These are phyloP conservation scores for Drosophila austrosaltans DNA, from an alignment of 2,888 invertebrate species.

Conservation along the genomic window DNA sequence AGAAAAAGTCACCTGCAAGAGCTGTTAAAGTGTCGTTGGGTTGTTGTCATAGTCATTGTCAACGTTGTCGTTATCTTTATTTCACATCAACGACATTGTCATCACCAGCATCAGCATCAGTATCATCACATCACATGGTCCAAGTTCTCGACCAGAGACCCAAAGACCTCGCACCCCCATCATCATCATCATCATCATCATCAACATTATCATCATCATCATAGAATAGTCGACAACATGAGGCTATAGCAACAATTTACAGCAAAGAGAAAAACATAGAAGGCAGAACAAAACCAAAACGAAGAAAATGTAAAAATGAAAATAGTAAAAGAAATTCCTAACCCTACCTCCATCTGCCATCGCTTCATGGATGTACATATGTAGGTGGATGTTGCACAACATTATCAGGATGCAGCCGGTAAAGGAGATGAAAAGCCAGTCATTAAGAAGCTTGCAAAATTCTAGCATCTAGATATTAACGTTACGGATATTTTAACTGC, in stretches of 20 bases:
- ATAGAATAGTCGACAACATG: constrained; percentile 30
- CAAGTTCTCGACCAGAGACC: constrained; percentile 5
- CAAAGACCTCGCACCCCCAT: not conserved
- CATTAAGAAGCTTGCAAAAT: constrained; percentile 37
- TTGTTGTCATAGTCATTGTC: constrained; percentile 76
- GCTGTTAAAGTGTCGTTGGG: constrained; percentile 77
- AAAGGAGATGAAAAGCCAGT: constrained; percentile 23
- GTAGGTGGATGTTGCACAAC: constrained; percentile 40
- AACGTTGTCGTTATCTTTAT: constrained; percentile 78
- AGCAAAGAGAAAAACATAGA: constrained; percentile 56
- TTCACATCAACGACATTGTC: constrained; percentile 75
- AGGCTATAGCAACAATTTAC: constrained; percentile 77
- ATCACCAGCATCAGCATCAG: constrained; percentile 54
- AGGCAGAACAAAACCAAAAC: constrained; percentile 1
- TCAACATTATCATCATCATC: constrained; percentile 36
- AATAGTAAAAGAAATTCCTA: constrained; percentile 26
- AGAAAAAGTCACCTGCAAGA: constrained; percentile 65
- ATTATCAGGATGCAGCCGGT: constrained; percentile 6
- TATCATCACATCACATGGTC: constrained; percentile 12
- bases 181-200: constrained; percentile 42
- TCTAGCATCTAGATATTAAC: constrained; percentile 59
- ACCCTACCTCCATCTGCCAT: constrained; percentile 1
- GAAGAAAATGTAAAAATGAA: constrained; percentile 46
- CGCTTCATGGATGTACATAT: not conserved
- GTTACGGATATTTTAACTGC: constrained; percentile 58